Conservation (phyloP, 2,113 vertebrate species). For the Microtus pennsylvanicus region DNA sequence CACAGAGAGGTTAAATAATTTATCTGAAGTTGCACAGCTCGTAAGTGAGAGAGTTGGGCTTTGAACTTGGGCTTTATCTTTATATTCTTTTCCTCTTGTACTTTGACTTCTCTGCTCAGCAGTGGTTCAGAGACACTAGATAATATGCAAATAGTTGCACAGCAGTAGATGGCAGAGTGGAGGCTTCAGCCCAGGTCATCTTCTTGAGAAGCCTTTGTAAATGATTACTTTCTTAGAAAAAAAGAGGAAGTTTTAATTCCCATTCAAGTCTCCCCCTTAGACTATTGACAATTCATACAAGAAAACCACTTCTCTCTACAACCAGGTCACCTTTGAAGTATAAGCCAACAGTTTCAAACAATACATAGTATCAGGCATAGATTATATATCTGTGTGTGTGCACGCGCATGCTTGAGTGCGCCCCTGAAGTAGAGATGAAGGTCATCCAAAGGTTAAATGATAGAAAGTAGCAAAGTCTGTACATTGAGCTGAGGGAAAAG, state of each 20-base stretch:
- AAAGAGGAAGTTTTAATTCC: neutral
- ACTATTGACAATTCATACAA: neutral
- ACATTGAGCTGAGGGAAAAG: neutral
- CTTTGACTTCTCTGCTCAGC: neutral
- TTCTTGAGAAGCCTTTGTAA: neutral
- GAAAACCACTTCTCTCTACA: neutral
- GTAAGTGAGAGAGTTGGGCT: neutral
- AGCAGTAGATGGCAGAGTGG: neutral
- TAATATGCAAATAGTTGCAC: neutral
- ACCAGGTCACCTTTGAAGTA: neutral
- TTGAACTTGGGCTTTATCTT: neutral
- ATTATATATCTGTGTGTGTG: too few relatives aligned
- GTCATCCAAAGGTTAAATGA: constrained; percentile 13
- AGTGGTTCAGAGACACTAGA: neutral
- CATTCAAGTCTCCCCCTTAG: neutral
- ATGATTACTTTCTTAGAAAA: neutral
- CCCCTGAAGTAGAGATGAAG: neutral
- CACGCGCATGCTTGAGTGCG: neutral
- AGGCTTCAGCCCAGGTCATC: neutral
- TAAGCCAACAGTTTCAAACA: neutral
- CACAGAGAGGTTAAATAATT: neutral
- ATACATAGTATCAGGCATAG: neutral
- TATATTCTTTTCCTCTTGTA: neutral
- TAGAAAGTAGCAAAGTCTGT: neutral
- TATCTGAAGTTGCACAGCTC: neutral